Evolutionary conservation across 1,140 invertebrate genomes (phyloP).

Genomic region (Acromyrmex heyeri): DNA sequence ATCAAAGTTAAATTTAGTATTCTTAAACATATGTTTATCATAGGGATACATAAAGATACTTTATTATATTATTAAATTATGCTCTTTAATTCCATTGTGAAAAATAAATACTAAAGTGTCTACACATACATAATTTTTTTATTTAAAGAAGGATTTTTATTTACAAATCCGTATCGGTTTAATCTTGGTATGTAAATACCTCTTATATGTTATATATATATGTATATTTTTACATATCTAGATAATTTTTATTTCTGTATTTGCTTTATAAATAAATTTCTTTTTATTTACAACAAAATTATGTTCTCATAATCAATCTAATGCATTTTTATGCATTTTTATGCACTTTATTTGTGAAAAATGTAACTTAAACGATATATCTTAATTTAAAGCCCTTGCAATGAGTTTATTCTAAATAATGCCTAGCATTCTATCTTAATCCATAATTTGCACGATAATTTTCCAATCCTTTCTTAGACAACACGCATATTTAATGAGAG

Average conservation of each 20-base stretch:
- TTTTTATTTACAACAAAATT: background rate
- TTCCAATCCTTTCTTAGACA: too few relatives aligned
- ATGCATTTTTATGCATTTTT: background rate
- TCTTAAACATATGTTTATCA: background rate
- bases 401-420: background rate
- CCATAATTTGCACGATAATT: too few relatives aligned
- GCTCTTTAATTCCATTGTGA: background rate
- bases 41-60: conserved; percentile 2
- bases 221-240: background rate
- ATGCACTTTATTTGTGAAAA: background rate
- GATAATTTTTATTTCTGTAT: background rate
- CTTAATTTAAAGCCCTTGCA: background rate
- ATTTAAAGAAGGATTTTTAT: background rate
- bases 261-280: background rate
- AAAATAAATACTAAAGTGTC: background rate
- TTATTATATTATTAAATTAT: background rate
- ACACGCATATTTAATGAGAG: too few relatives aligned
- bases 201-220: background rate
- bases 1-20: background rate
- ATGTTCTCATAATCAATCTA: background rate
- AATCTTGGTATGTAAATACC: background rate
- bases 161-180: background rate
- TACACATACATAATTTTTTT: background rate
- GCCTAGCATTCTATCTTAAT: background rate
- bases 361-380: background rate